Percentiles rank a stretch among this genome's conserved stretches.
These are phyloP conservation scores for Zaprionus ornatus DNA, from an alignment of 1,140 invertebrate genomes.

Conservation along the genomic window DNA sequence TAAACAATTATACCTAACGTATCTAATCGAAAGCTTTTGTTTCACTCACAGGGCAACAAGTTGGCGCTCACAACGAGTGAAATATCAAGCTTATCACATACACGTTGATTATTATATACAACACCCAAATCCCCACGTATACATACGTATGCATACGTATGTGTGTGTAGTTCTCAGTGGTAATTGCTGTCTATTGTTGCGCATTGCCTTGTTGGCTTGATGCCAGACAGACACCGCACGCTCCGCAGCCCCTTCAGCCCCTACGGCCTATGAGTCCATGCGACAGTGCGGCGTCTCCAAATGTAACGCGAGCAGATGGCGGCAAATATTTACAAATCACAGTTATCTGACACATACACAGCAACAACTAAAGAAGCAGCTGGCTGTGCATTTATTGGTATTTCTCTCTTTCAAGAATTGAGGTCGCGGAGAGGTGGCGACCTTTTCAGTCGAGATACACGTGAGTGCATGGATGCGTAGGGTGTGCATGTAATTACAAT, in stretches of 20 bases:
- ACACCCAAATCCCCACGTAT: background rate
- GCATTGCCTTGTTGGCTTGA: constrained; percentile 43
- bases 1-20: constrained; percentile 29
- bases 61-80: constrained; percentile 29
- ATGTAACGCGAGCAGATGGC: constrained; percentile 41
- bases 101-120: background rate
- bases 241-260: constrained; percentile 3
- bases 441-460: constrained; percentile 33
- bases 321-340: constrained; percentile 48
- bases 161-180: constrained; percentile 12
- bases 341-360: constrained; percentile 33
- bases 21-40: constrained; percentile 27
- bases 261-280: background rate
- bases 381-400: background rate
- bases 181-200: constrained; percentile 47
- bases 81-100: constrained; percentile 31
- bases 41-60: constrained; percentile 43
- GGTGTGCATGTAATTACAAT: constrained; percentile 33
- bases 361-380: background rate
- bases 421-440: background rate
- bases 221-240: constrained; percentile 29
- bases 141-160: background rate
- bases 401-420: background rate
- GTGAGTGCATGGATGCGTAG: constrained; percentile 39
- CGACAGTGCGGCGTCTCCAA: constrained; percentile 46